Evolutionary conservation across 2,888 invertebrate genomes (phyloP).

Genomic region (Imbricaverruca yamaguchii): DNA sequence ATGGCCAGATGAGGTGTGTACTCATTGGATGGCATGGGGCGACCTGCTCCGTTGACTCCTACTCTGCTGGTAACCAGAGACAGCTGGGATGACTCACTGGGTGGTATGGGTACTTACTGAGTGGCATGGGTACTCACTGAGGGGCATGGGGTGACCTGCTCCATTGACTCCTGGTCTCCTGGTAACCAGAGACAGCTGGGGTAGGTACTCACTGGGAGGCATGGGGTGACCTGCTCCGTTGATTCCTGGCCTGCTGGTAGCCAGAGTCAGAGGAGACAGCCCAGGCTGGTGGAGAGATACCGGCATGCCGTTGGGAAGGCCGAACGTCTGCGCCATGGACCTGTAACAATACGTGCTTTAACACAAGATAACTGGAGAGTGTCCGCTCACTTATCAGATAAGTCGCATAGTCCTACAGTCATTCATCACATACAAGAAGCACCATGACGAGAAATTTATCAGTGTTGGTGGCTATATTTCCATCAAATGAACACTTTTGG

Average conservation of each 20-base stretch:
- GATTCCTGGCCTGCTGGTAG: too few relatives aligned
- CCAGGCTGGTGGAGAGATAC: not conserved
- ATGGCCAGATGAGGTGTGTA: not conserved
- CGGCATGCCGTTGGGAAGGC: not conserved
- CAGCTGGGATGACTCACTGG: too few relatives aligned
- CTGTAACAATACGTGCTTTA: not conserved
- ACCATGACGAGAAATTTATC: too few relatives aligned
- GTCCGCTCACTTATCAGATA: too few relatives aligned
- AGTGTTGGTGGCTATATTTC: too few relatives aligned
- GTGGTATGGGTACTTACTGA: too few relatives aligned
- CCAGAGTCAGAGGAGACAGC: not conserved
- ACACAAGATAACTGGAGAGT: too few relatives aligned
- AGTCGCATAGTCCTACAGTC: too few relatives aligned
- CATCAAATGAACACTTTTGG: too few relatives aligned
- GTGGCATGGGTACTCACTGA: not conserved
- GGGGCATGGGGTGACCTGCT: not conserved
- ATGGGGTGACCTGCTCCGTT: too few relatives aligned
- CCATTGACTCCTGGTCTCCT: not conserved
- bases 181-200: slow-evolving; percentile 1
- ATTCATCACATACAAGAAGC: too few relatives aligned
- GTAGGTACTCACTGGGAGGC: too few relatives aligned
- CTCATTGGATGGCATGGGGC: slow-evolving; percentile 11
- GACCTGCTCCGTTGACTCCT: not conserved
- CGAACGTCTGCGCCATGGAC: slow-evolving; percentile 15
- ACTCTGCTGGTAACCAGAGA: slow-evolving; percentile 7